Evolutionary conservation across 2,888 invertebrate genomes (phyloP).

Genomic region (Eremobia ochroleuca): DNA sequence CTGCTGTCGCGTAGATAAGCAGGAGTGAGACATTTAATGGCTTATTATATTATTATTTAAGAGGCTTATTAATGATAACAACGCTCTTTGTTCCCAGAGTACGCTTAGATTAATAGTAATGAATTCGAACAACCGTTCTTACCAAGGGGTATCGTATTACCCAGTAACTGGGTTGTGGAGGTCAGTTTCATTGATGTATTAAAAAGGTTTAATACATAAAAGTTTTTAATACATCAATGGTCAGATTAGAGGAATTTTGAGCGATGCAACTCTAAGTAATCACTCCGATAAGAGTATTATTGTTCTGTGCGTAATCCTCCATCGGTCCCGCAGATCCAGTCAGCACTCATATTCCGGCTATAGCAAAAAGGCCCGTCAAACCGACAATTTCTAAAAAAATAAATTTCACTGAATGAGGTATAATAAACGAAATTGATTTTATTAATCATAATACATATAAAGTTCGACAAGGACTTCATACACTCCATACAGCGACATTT

Average conservation of each 20-base stretch:
- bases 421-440: background rate
- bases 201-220: no score
- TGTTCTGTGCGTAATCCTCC: background rate
- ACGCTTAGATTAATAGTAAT: background rate
- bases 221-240: no score
- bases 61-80: background rate
- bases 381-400: background rate
- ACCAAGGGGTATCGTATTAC: background rate
- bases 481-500: slow-evolving; percentile 17
- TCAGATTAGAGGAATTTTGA: background rate
- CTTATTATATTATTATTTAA: slow-evolving; percentile 12
- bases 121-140: background rate
- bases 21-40: slow-evolving; percentile 18
- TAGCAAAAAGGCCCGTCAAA: background rate
- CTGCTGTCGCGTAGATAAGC: slow-evolving; percentile 15
- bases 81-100: slow-evolving; percentile 14
- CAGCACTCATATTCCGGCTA: background rate
- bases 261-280: background rate
- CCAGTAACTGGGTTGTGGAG: background rate
- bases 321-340: background rate
- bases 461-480: background rate
- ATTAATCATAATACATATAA: background rate
- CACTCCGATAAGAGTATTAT: no score
- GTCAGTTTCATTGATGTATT: no score
- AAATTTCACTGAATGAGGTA: background rate